Conservation (phyloP, 1,140 invertebrate genomes). For the Sipha flava region DNA sequence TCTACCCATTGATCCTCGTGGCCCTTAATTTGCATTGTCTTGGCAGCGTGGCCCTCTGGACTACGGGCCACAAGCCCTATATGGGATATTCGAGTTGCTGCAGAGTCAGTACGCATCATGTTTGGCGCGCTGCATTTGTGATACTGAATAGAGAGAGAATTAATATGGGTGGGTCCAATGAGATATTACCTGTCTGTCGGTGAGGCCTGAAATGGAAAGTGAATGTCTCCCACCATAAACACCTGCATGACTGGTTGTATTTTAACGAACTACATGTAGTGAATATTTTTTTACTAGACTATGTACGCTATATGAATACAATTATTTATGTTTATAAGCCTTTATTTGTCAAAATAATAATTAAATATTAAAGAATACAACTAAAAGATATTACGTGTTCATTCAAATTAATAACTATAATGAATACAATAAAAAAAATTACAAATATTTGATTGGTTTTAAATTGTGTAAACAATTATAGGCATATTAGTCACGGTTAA, state of each 20-base stretch:
- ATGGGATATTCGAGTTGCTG: slow-evolving; percentile 41
- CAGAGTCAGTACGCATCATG: slow-evolving; percentile 20
- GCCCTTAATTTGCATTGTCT: slow-evolving; percentile 85
- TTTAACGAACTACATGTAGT: no score
- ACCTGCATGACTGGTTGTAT: not conserved
- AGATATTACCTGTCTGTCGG: not conserved
- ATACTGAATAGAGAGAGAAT: not conserved
- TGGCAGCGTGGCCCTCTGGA: slow-evolving; percentile 83
- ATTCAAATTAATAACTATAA: no score
- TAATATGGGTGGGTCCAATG: not conserved
- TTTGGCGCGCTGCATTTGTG: not conserved
- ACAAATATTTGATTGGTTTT: no score
- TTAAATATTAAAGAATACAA: no score
- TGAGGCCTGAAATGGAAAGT: slow-evolving; percentile 25
- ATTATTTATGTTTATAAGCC: no score
- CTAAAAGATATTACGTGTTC: no score
- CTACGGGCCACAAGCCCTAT: slow-evolving; percentile 73
- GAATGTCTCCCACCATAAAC: not conserved
- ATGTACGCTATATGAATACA: no score
- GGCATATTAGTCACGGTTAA: no score
- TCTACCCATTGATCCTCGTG: slow-evolving; percentile 91
- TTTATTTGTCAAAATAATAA: no score
- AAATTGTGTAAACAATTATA: no score
- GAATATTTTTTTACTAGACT: no score
- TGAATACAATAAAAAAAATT: no score